Conservation (phyloP, 2,888 invertebrate genomes). For the Lasioglossum leucozonium region DNA sequence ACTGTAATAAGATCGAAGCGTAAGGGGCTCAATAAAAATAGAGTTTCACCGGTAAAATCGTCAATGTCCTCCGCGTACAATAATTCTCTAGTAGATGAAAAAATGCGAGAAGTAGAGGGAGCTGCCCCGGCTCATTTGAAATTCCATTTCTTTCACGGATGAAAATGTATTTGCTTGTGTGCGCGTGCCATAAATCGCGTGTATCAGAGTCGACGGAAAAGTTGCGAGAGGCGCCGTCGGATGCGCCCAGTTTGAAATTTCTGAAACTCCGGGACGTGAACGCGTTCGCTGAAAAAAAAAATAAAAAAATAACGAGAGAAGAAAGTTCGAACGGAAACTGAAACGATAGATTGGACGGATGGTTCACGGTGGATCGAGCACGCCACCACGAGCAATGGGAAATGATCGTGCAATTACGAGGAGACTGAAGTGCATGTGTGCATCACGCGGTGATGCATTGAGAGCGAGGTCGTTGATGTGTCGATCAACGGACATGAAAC, state of each 20-base stretch:
- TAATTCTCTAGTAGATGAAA: neutral
- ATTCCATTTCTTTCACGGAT: neutral
- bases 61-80: too few species aligned
- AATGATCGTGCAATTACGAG: constrained; percentile 57
- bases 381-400: constrained; percentile 44
- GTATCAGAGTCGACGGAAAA: neutral
- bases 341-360: constrained; percentile 36
- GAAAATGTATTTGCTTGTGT: neutral
- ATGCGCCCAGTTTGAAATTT: neutral
- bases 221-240: neutral
- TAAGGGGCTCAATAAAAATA: too few species aligned
- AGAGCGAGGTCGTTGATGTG: constrained; percentile 59
- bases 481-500: constrained; percentile 50
- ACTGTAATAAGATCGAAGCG: too few species aligned
- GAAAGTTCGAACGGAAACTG: constrained; percentile 19
- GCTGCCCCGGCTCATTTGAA: neutral
- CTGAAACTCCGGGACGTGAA: neutral
- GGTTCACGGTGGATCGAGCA: constrained; percentile 49
- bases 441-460: constrained; percentile 54
- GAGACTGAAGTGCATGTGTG: constrained; percentile 52
- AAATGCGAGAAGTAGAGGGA: neutral
- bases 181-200: neutral
- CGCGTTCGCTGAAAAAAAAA: neutral
- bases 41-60: too few species aligned
- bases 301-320: neutral